phyloP scores from a whole-genome alignment of 2,888 invertebrate species.

The Drosophila prolongata region DNA sequence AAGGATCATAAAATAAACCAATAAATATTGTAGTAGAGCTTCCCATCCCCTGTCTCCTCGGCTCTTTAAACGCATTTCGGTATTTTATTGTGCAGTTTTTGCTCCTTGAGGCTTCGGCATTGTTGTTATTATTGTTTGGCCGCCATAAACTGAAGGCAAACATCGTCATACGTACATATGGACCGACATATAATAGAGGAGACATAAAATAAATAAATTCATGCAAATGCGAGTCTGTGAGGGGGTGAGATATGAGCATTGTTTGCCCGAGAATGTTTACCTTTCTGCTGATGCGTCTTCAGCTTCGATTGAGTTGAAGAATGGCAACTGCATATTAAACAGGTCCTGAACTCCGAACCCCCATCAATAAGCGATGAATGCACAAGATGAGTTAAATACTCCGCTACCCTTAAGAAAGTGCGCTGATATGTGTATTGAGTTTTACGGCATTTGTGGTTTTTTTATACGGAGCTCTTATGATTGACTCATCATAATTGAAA shows the following conservation, averaged over 20 bases:
- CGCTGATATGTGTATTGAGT: constrained; percentile 5
- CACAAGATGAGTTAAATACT: constrained; percentile 1
- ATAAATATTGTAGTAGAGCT: constrained; percentile 74
- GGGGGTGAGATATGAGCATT: constrained; percentile 54
- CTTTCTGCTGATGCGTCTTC: constrained; percentile 43
- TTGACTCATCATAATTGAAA: neutral
- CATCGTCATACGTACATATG: constrained; percentile 18
- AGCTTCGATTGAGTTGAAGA: constrained; percentile 52
- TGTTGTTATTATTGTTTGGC: constrained; percentile 46
- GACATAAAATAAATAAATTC: constrained; percentile 76
- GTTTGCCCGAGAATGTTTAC: constrained; percentile 69
- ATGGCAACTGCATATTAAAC: constrained; percentile 73
- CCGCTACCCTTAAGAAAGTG: neutral
- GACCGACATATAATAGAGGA: constrained; percentile 47
- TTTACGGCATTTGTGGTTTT: constrained; percentile 2
- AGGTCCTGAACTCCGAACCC: constrained; percentile 38
- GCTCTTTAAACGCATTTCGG: constrained; percentile 19
- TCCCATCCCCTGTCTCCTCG: neutral
- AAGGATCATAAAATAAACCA: constrained; percentile 82
- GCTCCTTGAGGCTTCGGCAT: constrained; percentile 50
- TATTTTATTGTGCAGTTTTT: constrained; percentile 71
- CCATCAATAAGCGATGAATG: constrained; percentile 22
- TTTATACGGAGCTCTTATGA: neutral
- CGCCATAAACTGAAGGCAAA: constrained; percentile 43
- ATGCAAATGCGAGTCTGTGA: constrained; percentile 59